A percentile compares a stretch with the other conserved stretches of the same genome.
These are phyloP conservation scores for Corydoras maculifer DNA, from an alignment of 2,113 vertebrate genomes.

Conservation along the genomic window DNA sequence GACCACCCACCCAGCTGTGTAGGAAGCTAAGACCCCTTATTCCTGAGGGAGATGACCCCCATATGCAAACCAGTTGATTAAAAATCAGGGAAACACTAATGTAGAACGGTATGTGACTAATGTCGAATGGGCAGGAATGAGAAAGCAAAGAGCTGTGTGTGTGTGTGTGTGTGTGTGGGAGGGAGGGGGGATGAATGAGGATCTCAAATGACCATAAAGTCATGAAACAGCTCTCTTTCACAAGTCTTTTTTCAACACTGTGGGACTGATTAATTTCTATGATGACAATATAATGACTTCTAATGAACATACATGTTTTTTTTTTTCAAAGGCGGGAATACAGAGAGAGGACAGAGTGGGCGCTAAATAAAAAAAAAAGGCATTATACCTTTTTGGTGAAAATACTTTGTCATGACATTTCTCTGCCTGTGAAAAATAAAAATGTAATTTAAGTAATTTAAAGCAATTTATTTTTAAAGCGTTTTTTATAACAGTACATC, in stretches of 20 bases:
- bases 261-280: conserved; percentile 36
- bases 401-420: too few species aligned
- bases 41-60: conserved; percentile 35
- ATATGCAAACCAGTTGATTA: conserved; percentile 46
- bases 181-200: not conserved
- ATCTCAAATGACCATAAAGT: conserved; percentile 29
- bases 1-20: conserved; percentile 44
- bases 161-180: too few species aligned
- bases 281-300: conserved; percentile 41
- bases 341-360: conserved; percentile 8
- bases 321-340: conserved; percentile 4
- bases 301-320: conserved; percentile 26
- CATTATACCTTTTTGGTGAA: too few species aligned
- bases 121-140: not conserved
- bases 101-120: conserved; percentile 39
- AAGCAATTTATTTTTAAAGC: too few species aligned
- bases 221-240: conserved; percentile 14
- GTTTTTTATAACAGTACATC: too few species aligned
- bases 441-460: too few species aligned
- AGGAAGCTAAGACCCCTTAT: conserved; percentile 31
- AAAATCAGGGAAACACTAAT: conserved; percentile 45
- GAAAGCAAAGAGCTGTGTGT: not conserved
- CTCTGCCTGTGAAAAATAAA: too few species aligned
- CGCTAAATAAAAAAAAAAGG: too few species aligned
- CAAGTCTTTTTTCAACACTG: conserved; percentile 31